A percentile compares a stretch with the other conserved stretches of the same genome.
Evolutionary conservation across 1,140 invertebrate genomes (phyloP).

Genomic region (Drosophila tropicalis): DNA sequence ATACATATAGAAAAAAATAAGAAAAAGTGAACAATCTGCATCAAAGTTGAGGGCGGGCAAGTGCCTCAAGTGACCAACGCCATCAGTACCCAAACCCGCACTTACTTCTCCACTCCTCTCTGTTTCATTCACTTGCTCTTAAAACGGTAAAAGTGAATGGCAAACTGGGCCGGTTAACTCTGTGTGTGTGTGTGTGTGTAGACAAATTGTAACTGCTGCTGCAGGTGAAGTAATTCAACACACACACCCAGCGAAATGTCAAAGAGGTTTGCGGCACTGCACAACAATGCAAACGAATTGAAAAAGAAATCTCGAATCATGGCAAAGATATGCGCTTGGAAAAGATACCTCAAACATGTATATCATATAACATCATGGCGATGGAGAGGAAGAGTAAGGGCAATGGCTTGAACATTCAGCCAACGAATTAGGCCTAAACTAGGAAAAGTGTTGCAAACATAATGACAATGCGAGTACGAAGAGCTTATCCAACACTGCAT

Average conservation of each 20-base stretch:
- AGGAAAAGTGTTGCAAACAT: too few relatives aligned
- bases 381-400: too few relatives aligned
- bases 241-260: constrained; percentile 51
- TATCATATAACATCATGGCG: not conserved
- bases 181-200: constrained; percentile 12
- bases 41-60: constrained; percentile 18
- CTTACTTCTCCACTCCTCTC: constrained; percentile 18
- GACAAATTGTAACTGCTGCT: constrained; percentile 57
- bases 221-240: constrained; percentile 18
- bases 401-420: too few relatives aligned
- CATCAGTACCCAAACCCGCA: constrained; percentile 24
- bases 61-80: constrained; percentile 50
- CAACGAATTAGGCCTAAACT: too few relatives aligned
- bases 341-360: constrained; percentile 1
- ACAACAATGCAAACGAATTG: constrained; percentile 11
- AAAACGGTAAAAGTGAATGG: constrained; percentile 56
- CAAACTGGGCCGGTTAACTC: constrained; percentile 42
- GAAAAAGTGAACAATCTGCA: constrained; percentile 40
- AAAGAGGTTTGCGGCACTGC: constrained; percentile 30
- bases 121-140: not conserved
- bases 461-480: too few relatives aligned
- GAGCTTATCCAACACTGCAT: too few relatives aligned
- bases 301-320: constrained; percentile 25
- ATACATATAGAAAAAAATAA: constrained; percentile 29
- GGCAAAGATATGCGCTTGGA: constrained; percentile 1